phyloP scores from a whole-genome alignment of 2,797 vertebrate species.

The Melopsittacus undulatus region DNA sequence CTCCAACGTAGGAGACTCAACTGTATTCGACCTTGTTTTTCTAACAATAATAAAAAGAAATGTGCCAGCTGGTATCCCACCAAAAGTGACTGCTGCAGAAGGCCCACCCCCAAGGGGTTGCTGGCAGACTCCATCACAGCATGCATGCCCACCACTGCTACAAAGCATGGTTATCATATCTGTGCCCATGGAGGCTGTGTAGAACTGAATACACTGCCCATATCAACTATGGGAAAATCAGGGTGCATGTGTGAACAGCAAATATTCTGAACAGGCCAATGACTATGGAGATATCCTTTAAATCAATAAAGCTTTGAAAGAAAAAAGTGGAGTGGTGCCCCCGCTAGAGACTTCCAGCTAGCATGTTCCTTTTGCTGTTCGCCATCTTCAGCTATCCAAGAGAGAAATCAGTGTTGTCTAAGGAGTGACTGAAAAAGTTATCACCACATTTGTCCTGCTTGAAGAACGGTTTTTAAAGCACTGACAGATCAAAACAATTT shows the following conservation, averaged over 20 bases:
- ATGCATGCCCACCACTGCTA: fast-evolving
- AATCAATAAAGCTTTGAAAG: background rate
- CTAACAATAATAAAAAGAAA: background rate
- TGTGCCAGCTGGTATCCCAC: background rate
- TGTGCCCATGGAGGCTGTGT: background rate
- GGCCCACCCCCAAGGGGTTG: background rate
- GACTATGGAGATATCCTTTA: background rate
- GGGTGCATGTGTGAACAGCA: background rate
- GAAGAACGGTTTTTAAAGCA: background rate
- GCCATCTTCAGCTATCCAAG: background rate
- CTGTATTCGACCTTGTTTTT: background rate
- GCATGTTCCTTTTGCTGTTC: background rate
- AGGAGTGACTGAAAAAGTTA: background rate
- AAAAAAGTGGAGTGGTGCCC: background rate
- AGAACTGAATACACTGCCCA: background rate
- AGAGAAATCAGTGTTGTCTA: background rate
- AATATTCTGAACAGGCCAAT: background rate
- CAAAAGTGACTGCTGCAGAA: background rate
- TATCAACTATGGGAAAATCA: background rate
- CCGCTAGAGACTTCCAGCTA: background rate
- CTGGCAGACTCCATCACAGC: background rate
- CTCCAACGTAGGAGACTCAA: too few species aligned
- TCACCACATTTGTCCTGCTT: background rate
- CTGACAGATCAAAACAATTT: background rate
- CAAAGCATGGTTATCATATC: background rate